Percentiles rank a stretch among this genome's conserved stretches.
These are phyloP conservation scores for Brachionus koreanus DNA, from an alignment of 1,140 invertebrate species.

Conservation along the genomic window DNA sequence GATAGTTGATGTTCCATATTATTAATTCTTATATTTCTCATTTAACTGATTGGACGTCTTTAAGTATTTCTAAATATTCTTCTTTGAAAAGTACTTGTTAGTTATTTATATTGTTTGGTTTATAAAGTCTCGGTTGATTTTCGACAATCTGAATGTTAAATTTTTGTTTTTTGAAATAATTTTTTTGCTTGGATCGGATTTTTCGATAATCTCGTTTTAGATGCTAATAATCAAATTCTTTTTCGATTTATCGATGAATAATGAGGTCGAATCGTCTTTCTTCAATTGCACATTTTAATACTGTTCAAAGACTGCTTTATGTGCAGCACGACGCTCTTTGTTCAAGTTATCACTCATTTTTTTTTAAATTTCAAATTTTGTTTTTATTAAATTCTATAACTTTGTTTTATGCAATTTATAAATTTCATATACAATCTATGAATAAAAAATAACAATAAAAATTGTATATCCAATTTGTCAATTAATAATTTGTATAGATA, in stretches of 20 bases:
- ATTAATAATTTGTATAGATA: no score
- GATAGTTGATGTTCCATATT: no score
- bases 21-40: no score
- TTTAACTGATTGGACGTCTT: no score
- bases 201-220: not conserved
- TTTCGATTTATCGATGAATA: not conserved
- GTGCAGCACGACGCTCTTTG: no score
- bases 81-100: not conserved
- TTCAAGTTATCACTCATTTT: not conserved
- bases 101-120: not conserved
- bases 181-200: not conserved
- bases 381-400: not conserved
- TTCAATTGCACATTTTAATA: not conserved
- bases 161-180: slow-evolving; percentile 4
- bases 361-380: not conserved
- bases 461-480: not conserved
- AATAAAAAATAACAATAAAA: no score
- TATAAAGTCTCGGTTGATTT: not conserved
- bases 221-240: not conserved
- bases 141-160: not conserved
- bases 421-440: not conserved
- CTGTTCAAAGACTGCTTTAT: not conserved
- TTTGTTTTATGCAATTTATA: not conserved
- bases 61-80: not conserved
- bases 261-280: not conserved